A percentile compares a stretch with the other conserved stretches of the same genome.
These are phyloP conservation scores for Paelopatides confundens DNA, from an alignment of 53 echinoderm and acorn worm species.

Conservation along the genomic window DNA sequence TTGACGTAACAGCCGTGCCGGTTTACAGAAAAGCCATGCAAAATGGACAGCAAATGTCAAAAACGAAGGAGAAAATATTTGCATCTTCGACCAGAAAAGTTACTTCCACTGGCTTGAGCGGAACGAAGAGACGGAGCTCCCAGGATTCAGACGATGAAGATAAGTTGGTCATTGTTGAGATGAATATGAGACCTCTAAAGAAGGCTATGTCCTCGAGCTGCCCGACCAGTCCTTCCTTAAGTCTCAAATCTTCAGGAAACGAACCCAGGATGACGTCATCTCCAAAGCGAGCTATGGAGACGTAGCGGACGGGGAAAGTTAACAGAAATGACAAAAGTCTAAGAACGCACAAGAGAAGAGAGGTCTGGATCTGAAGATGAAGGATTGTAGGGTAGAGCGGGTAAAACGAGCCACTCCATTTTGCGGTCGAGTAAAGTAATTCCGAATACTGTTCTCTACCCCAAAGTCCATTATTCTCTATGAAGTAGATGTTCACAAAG, in stretches of 20 bases:
- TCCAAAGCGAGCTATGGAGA: neutral
- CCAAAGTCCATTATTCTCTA: too few relatives aligned
- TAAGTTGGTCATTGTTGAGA: slow-evolving; percentile 40
- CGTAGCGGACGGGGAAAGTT: neutral
- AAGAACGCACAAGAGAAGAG: too few relatives aligned
- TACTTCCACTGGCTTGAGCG: neutral
- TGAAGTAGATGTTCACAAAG: too few relatives aligned
- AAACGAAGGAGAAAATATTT: neutral
- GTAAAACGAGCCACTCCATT: too few relatives aligned
- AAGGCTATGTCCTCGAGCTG: slow-evolving; percentile 30
- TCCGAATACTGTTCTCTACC: too few relatives aligned
- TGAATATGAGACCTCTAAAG: slow-evolving; percentile 12
- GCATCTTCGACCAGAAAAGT: neutral
- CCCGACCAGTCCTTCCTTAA: slow-evolving; percentile 12
- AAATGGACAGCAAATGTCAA: slow-evolving; percentile 42
- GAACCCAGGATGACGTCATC: neutral
- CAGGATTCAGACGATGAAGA: slow-evolving; percentile 18
- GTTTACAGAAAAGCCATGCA: slow-evolving; percentile 49
- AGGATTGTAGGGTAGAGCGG: too few relatives aligned
- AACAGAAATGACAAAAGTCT: too few relatives aligned
- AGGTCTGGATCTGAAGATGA: too few relatives aligned
- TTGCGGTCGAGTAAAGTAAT: too few relatives aligned
- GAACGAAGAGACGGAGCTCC: neutral
- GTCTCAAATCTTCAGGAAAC: neutral
- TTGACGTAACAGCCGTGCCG: slow-evolving; percentile 24